Evolutionary conservation across 2,888 invertebrate species (phyloP), one percentile per base, ranked within the genome.

Genomic region (Agonopterix heracliana): DNA sequence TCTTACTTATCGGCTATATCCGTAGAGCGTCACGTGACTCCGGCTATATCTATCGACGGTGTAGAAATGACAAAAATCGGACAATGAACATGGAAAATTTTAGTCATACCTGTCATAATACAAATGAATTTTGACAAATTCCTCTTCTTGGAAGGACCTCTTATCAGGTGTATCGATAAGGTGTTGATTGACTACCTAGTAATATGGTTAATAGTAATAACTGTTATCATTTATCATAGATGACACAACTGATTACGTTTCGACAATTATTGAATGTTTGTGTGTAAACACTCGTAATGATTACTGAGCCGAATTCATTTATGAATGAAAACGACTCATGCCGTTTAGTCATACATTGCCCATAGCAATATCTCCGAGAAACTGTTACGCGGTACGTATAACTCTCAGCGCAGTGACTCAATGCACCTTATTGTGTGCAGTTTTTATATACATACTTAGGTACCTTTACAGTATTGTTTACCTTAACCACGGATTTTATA

Each of bases 301-400:
- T 56, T 55, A 59, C 50, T 63, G 60, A 61, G 71, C 57, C 57
- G 54, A 68, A 70, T 60, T 56, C 54, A 66, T 64, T 74, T 66
- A 75, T 84, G 82, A 81, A 84, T 84, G 81, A 70, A 70, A 78
- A 66, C 70, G 54, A 78, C 64, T 78, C 78, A 73, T 71, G 50
- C 55, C 43, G 64, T 71, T 79, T 81, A 80, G 74, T 85, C 80
- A 81, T n/a, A n/a, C n/a, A n/a, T n/a, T n/a, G n/a, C n/a, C n/a
- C n/a, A n/a, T 73, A 61, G 46, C 47, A 11, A 42, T 49, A 41
- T 66, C 65, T 64, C 65, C 61, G 55, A 60, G 69, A 72, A 78
- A 75, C 67, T 54, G 69, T 66, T 67, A 57, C 57, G 49, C 47
- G 56, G 50, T 74, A 72, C 72, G 62, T 54, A 64, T 75, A 78